Conservation (phyloP, 2,797 vertebrate genomes). For the Characodon lateralis region DNA sequence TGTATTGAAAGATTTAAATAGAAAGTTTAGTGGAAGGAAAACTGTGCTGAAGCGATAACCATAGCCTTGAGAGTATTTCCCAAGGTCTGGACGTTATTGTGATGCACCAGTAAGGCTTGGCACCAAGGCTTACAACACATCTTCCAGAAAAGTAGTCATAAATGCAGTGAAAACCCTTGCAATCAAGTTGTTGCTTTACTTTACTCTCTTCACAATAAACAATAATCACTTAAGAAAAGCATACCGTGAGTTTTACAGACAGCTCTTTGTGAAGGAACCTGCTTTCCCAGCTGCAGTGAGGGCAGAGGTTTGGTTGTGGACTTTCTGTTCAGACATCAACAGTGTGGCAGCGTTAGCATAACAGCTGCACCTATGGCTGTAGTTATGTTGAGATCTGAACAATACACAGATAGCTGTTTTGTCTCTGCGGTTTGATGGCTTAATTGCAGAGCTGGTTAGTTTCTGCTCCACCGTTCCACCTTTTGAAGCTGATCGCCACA, state of each 20-base stretch:
- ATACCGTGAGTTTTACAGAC: neutral
- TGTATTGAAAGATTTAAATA: neutral
- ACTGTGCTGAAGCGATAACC: neutral
- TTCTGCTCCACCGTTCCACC: neutral
- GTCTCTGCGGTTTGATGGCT: neutral
- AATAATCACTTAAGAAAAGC: neutral
- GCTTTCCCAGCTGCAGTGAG: neutral
- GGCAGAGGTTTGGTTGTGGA: neutral
- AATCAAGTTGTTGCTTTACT: neutral
- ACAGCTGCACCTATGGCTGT: neutral
- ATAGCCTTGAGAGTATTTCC: neutral
- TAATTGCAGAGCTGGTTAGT: neutral
- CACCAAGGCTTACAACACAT: too few relatives aligned
- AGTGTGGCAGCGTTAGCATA: neutral
- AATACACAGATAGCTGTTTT: too few relatives aligned
- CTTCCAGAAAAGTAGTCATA: too few relatives aligned
- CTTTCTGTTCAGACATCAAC: constrained; percentile 1
- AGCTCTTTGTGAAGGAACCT: neutral
- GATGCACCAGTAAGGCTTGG: neutral
- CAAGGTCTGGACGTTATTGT: neutral
- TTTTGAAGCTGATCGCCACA: neutral
- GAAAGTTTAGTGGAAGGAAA: neutral
- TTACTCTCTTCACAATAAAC: neutral
- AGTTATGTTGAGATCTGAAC: neutral
- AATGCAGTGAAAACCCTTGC: neutral